Conservation (phyloP, 2,113 vertebrate species). For the Brienomyrus brachyistius region DNA sequence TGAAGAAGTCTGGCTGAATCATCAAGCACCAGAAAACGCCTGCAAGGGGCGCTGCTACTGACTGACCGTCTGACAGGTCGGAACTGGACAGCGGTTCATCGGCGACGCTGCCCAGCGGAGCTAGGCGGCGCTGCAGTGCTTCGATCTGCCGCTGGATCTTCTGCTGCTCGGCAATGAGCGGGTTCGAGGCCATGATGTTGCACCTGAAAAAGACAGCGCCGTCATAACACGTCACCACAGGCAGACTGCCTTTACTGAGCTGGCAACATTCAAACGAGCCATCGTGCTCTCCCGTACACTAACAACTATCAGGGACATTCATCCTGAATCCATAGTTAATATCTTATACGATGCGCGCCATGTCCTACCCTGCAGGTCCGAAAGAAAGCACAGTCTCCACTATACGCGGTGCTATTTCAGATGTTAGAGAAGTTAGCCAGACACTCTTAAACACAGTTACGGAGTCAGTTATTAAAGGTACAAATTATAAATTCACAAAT, state of each 20-base stretch:
- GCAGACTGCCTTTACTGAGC: neutral
- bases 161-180: slow-evolving; percentile 53
- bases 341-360: neutral
- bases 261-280: neutral
- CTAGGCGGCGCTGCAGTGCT: slow-evolving; percentile 60
- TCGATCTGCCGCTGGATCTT: slow-evolving; percentile 62
- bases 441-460: neutral
- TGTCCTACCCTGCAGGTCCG: neutral
- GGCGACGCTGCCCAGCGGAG: neutral
- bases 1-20: neutral
- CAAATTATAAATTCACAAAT: neutral
- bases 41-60: neutral
- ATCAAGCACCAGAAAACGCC: neutral
- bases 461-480: neutral
- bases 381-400: neutral
- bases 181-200: slow-evolving; percentile 29
- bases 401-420: neutral
- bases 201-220: neutral
- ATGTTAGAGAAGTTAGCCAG: neutral
- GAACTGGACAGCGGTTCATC: slow-evolving; percentile 20
- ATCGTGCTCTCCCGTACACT: neutral
- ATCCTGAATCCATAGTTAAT: neutral
- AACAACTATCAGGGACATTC: neutral
- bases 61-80: slow-evolving; percentile 41
- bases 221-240: neutral